Evolutionary conservation across 2,888 invertebrate species (phyloP).

Genomic region (Oligia fasciuncula): DNA sequence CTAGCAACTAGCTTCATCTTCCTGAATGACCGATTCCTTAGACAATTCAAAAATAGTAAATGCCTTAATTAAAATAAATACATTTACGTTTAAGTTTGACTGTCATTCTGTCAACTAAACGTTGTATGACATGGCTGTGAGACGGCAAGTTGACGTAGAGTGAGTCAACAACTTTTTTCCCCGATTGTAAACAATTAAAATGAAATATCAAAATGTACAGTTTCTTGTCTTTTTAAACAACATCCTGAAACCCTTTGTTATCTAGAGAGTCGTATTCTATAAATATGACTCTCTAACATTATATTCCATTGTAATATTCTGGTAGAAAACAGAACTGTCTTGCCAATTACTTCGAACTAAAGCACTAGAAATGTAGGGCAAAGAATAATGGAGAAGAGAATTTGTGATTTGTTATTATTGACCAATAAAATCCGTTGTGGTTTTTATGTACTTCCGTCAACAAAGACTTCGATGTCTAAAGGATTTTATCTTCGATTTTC

Average conservation of each 20-base stretch:
- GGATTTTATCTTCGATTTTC: neutral
- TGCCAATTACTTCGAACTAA: constrained; percentile 10
- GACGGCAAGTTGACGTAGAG: neutral
- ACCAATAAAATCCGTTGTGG: constrained; percentile 14
- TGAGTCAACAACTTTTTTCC: neutral
- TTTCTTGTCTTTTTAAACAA: neutral
- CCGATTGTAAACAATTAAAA: neutral
- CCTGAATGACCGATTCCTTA: neutral
- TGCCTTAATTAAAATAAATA: neutral
- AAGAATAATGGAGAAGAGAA: neutral
- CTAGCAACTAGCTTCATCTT: neutral
- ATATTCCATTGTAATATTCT: neutral
- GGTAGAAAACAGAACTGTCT: neutral
- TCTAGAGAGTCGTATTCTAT: neutral
- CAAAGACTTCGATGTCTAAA: constrained; percentile 1
- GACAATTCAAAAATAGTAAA: neutral
- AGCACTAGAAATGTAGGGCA: neutral
- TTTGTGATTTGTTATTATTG: constrained; percentile 24
- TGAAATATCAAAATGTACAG: neutral
- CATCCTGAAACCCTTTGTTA: neutral
- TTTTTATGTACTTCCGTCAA: constrained; percentile 12
- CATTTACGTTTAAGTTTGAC: neutral
- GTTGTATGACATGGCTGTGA: neutral
- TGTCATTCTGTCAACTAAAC: neutral
- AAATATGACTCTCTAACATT: neutral